phyloP scores from a whole-genome alignment of 1,140 invertebrate genomes.

The Euwallacea fornicatus region DNA sequence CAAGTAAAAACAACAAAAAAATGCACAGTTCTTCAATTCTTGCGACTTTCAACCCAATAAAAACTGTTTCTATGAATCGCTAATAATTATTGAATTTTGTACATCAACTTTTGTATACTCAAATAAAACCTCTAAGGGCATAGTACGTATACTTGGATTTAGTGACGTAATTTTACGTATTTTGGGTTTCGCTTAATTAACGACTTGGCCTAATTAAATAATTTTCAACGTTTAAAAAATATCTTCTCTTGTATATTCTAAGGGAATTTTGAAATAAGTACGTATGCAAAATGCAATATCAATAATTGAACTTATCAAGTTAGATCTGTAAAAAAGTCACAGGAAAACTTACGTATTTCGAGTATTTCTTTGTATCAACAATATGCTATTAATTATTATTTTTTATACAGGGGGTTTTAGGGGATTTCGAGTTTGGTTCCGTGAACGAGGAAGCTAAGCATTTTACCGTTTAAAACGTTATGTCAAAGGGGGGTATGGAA shows the following conservation, averaged over 20 bases:
- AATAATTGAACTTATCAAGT: constrained; percentile 3
- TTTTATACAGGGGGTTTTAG: too few relatives aligned
- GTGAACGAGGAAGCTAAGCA: too few relatives aligned
- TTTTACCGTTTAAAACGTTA: too few relatives aligned
- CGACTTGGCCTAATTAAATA: constrained; percentile 39
- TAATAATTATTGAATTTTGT: constrained; percentile 12
- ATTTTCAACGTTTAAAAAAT: constrained; percentile 47
- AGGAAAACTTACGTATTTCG: constrained; percentile 40
- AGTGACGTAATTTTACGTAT: constrained; percentile 52
- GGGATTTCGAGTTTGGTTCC: too few relatives aligned
- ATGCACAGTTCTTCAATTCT: too few relatives aligned
- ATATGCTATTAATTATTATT: constrained; percentile 5
- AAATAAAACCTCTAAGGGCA: constrained; percentile 2
- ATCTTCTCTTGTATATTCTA: constrained; percentile 28
- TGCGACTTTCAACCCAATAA: not conserved
- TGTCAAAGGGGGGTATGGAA: too few relatives aligned
- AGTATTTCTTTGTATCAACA: constrained; percentile 38
- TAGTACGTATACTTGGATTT: constrained; percentile 50
- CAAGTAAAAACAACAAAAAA: too few relatives aligned
- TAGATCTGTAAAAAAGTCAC: constrained; percentile 28
- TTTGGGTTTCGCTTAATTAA: constrained; percentile 42
- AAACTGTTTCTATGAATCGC: not conserved
- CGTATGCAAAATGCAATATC: constrained; percentile 7
- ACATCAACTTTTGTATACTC: constrained; percentile 8
- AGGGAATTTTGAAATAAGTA: constrained; percentile 21